Base-by-base conservation (phyloP, 2,888 invertebrate genomes). In the Ethmia dodecea region DNA sequence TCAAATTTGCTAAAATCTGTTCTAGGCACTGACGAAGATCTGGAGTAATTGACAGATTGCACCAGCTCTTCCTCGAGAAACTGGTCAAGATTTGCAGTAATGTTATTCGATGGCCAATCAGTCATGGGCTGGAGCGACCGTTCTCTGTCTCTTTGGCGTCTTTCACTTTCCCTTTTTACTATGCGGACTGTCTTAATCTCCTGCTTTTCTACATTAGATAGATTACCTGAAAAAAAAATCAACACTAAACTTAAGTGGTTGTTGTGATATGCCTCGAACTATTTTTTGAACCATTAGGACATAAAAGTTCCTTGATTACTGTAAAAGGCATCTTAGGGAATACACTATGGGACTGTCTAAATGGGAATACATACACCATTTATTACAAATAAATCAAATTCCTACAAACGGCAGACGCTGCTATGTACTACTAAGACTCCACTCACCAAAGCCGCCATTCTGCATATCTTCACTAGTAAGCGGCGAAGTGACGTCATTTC, bases 131-230 rank as follows among this genome's bases (percentile, higher is more conserved):
- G 87, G 1, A 87, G 55, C 0, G 86, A 86, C 29, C 93, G 91
- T 55, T 94, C 94, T 29, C 94, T 87, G 55, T 94, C 94, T 30
- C 94, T 86, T 61, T 94, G 94, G 0, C 96, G 87, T 33, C 95
- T 89, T 68, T 96, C 96, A 13, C 95, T 94, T 67, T 96, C 96
- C 9, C 96, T 88, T 77, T 97, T 97, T 0, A 97, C 96, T 56
- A 97, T 96, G 39, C 97, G 89, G 11, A 97, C 97, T 0, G 97
- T 97, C 88, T 96, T 95, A 38, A 95, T 94, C 77, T 96, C 96
- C 67, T 93, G 91, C 52, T 95, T 95, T 61, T 96, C 96, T 37
- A 93, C 91, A 60, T 88, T 90, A 13, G 84, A 91, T 32, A 93
- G 86, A 55, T 91, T 91, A 39, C 89, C 92, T 92, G 26, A 11